These are phyloP conservation scores for Zaprionus ghesquierei DNA, from an alignment of 1,140 invertebrate species.

Conservation along the genomic window DNA sequence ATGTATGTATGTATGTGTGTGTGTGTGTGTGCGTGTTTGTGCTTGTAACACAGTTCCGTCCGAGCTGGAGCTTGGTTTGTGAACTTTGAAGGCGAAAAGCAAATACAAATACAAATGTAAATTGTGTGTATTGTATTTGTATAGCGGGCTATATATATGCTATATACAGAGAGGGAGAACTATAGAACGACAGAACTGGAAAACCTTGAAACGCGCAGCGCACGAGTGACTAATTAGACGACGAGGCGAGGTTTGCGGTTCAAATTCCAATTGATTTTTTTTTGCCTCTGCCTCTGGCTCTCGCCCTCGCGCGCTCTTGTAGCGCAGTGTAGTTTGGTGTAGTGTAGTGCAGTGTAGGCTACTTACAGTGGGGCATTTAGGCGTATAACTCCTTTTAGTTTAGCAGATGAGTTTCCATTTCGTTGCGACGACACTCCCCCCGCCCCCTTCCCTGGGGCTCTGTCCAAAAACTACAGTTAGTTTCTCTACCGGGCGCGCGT, in stretches of 20 bases:
- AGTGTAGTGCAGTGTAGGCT: background rate
- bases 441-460: too few species aligned
- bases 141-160: background rate
- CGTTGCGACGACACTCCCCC: background rate
- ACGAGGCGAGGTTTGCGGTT: background rate
- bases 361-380: background rate
- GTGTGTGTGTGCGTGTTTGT: background rate
- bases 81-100: background rate
- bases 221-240: conserved; percentile 73
- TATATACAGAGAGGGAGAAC: too few species aligned
- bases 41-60: background rate
- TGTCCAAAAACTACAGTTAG: too few species aligned
- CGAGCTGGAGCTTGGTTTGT: background rate
- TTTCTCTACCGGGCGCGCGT: conserved; percentile 49
- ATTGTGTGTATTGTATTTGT: background rate
- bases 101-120: background rate
- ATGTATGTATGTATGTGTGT: background rate
- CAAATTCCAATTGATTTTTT: conserved; percentile 2
- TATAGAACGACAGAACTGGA: conserved; percentile 32
- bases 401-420: too few species aligned
- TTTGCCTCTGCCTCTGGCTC: too few species aligned
- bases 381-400: too few species aligned
- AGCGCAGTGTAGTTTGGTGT: background rate
- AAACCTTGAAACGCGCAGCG: conserved; percentile 63
- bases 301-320: too few species aligned